These are phyloP conservation scores for Ligdia adustata DNA, from an alignment of 2,888 invertebrate genomes.

Conservation along the genomic window DNA sequence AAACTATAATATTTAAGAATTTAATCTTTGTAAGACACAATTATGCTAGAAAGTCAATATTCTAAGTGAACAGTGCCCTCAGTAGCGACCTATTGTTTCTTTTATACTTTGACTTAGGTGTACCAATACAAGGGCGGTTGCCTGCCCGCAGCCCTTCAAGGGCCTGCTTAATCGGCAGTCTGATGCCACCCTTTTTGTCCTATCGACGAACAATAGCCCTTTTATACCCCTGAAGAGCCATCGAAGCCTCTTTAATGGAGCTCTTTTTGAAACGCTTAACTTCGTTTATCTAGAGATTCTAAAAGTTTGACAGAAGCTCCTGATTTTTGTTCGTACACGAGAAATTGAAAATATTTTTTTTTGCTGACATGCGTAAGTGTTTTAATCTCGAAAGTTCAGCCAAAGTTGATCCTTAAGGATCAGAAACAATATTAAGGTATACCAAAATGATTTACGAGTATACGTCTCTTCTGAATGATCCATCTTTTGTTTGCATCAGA, in stretches of 20 bases:
- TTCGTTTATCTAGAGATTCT: conserved; percentile 49
- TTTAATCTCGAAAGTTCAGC: too few species aligned
- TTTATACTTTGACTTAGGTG: neutral
- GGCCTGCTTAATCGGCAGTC: conserved; percentile 42
- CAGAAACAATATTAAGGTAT: too few species aligned
- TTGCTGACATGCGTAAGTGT: neutral
- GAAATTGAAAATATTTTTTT: conserved; percentile 4
- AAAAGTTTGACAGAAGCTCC: conserved; percentile 26
- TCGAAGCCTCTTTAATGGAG: conserved; percentile 24
- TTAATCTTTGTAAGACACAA: too few species aligned
- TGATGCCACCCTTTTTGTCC: conserved; percentile 27
- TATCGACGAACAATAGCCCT: conserved; percentile 48
- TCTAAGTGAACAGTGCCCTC: neutral
- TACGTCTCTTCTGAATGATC: too few species aligned
- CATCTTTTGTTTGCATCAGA: neutral
- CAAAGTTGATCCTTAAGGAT: too few species aligned
- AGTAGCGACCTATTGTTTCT: conserved; percentile 1
- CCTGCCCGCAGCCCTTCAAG: conserved; percentile 16
- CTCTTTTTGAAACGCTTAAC: conserved; percentile 42
- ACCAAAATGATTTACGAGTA: too few species aligned
- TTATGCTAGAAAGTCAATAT: neutral
- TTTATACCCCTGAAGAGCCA: conserved; percentile 42
- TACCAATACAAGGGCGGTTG: neutral
- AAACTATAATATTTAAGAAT: too few species aligned
- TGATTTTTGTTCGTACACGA: conserved; percentile 7